These are phyloP conservation scores for Anagyrus pseudococci DNA, from an alignment of 2,888 invertebrate genomes.

Conservation along the genomic window DNA sequence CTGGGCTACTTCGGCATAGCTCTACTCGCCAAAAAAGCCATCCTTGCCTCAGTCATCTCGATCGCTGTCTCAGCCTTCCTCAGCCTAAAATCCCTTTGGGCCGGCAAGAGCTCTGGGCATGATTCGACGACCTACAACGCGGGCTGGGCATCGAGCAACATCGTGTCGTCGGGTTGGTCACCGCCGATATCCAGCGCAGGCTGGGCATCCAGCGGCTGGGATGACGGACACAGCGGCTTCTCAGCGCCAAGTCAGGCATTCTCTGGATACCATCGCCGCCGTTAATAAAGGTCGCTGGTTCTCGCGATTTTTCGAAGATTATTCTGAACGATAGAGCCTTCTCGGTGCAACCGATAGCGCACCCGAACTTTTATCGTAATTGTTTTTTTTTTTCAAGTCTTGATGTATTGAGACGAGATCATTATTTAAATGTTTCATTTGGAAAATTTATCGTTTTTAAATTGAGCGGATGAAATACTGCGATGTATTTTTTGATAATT, in stretches of 20 bases:
- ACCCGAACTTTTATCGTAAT: no score
- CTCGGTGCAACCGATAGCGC: no score
- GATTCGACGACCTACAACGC: conserved; percentile 40
- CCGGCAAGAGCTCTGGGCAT: neutral
- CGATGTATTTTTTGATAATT: no score
- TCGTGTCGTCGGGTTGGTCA: conserved; percentile 35
- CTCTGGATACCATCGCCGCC: conserved; percentile 50
- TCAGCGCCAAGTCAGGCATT: conserved; percentile 53
- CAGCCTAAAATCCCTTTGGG: conserved; percentile 26
- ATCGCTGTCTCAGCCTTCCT: conserved; percentile 67
- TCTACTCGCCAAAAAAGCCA: conserved; percentile 71
- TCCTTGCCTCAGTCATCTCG: conserved; percentile 67
- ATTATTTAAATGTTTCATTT: no score
- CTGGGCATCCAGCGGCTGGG: conserved; percentile 52
- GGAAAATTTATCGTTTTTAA: no score
- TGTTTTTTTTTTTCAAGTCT: no score
- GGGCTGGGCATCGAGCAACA: conserved; percentile 47
- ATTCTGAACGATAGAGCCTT: no score
- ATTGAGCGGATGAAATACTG: no score
- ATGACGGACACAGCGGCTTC: conserved; percentile 44
- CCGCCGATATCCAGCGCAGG: conserved; percentile 31
- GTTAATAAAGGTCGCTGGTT: no score
- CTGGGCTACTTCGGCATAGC: conserved; percentile 67
- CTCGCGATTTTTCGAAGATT: no score
- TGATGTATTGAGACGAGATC: no score